Percentiles rank a stretch among this genome's conserved stretches.
phyloP scores from a whole-genome alignment of 2,113 vertebrate genomes.

The Trochalopteron elliotii region DNA sequence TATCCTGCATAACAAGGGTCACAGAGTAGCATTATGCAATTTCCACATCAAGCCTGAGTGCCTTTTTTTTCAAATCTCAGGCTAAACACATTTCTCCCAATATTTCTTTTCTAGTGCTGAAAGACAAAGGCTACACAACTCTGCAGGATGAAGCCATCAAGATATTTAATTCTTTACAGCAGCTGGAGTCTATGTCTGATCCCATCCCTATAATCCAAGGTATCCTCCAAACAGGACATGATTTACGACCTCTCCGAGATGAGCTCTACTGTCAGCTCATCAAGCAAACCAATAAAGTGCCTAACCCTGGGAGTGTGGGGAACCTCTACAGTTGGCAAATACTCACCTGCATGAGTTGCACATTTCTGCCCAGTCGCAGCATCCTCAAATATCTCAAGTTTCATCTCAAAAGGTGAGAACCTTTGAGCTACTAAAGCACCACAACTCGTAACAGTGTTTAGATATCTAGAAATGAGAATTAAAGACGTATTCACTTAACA shows the following conservation, averaged over 20 bases:
- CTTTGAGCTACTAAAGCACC: neutral
- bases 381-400: conserved; percentile 94
- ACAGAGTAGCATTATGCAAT: neutral
- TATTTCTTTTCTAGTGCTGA: conserved; percentile 71
- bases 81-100: neutral
- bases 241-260: conserved; percentile 88
- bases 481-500: neutral
- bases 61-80: neutral
- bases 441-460: neutral
- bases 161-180: conserved; percentile 92
- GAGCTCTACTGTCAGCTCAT: conserved; percentile 97
- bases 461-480: neutral
- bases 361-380: conserved; percentile 86
- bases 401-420: conserved; percentile 89
- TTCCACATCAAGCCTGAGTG: neutral
- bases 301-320: conserved; percentile 78
- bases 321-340: conserved; percentile 91
- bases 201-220: conserved; percentile 90
- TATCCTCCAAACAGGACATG: conserved; percentile 89
- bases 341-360: conserved; percentile 90
- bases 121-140: conserved; percentile 87
- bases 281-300: conserved; percentile 90
- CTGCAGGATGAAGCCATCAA: conserved; percentile 94
- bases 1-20: neutral
- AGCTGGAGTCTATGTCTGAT: conserved; percentile 88